Conservation (phyloP, 2,888 invertebrate species). For the Ormyrus rosae region DNA sequence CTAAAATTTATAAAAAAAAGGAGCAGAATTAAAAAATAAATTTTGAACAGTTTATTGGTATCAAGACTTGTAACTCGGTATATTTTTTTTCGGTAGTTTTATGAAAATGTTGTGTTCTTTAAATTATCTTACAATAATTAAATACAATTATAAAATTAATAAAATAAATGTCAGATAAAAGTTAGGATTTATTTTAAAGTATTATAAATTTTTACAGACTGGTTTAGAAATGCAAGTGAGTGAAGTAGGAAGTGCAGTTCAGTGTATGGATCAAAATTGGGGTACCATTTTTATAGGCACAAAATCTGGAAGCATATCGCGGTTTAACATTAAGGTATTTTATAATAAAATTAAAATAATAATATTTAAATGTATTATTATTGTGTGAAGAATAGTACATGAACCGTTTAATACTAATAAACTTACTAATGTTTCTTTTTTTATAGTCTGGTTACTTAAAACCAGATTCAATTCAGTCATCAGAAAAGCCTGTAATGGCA, state of each 20-base stretch:
- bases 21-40: neutral
- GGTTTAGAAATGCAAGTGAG: constrained; percentile 78
- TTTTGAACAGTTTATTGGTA: neutral
- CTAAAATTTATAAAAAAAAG: neutral
- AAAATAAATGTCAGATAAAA: neutral
- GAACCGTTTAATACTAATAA: too few species aligned
- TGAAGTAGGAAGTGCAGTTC: constrained; percentile 81
- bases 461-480: constrained; percentile 77
- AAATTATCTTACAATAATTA: too few species aligned
- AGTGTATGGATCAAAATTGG: constrained; percentile 87
- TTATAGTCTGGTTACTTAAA: constrained; percentile 66
- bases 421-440: neutral
- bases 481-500: constrained; percentile 82
- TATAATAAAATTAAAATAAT: constrained; percentile 18
- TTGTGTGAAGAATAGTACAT: neutral
- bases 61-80: neutral
- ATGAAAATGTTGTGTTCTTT: too few species aligned
- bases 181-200: neutral
- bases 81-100: too few species aligned
- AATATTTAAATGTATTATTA: constrained; percentile 8
- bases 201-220: constrained; percentile 74
- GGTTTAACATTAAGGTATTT: constrained; percentile 82
- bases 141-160: too few species aligned
- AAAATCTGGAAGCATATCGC: constrained; percentile 83
- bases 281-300: constrained; percentile 85